Percentiles rank a stretch among this genome's conserved stretches.
These are phyloP conservation scores for Phallusia fumigata DNA, from an alignment of 23 tunicate species.

Conservation along the genomic window DNA sequence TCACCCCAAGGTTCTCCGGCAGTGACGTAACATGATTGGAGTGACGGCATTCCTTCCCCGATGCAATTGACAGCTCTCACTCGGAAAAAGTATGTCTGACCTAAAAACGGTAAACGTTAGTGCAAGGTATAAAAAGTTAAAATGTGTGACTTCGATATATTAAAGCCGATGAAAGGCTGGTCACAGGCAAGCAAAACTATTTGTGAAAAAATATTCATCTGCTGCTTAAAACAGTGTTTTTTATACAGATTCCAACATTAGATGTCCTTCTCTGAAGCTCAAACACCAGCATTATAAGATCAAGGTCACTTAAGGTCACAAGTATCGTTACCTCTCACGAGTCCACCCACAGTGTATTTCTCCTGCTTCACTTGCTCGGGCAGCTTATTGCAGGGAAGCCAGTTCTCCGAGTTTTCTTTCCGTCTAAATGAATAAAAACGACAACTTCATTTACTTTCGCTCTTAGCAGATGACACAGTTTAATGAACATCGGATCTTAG, in stretches of 20 bases:
- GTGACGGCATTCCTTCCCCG: slow-evolving; percentile 59
- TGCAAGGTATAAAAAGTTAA: no score
- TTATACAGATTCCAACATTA: no score
- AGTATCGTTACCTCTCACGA: slow-evolving; percentile 63
- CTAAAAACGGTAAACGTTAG: slow-evolving; percentile 26
- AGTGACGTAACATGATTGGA: slow-evolving; percentile 81
- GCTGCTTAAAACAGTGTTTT: no score
- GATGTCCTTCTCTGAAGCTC: no score
- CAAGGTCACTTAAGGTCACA: no score
- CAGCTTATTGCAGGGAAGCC: slow-evolving; percentile 91
- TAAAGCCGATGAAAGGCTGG: no score
- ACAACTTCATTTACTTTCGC: neutral
- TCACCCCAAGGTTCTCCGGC: slow-evolving; percentile 86
- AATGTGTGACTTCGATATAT: no score
- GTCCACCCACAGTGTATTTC: slow-evolving; percentile 78
- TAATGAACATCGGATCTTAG: neutral
- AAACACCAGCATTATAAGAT: no score
- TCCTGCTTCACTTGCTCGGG: slow-evolving; percentile 70
- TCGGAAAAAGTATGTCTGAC: slow-evolving; percentile 95
- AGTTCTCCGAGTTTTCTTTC: slow-evolving; percentile 77
- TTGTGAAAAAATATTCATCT: no score
- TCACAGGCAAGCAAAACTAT: no score
- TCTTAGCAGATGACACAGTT: neutral
- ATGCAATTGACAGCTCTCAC: slow-evolving; percentile 73
- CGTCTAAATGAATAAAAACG: slow-evolving; percentile 37